Conservation (phyloP, 2,113 vertebrate genomes). For the Amblyornis subalaris region DNA sequence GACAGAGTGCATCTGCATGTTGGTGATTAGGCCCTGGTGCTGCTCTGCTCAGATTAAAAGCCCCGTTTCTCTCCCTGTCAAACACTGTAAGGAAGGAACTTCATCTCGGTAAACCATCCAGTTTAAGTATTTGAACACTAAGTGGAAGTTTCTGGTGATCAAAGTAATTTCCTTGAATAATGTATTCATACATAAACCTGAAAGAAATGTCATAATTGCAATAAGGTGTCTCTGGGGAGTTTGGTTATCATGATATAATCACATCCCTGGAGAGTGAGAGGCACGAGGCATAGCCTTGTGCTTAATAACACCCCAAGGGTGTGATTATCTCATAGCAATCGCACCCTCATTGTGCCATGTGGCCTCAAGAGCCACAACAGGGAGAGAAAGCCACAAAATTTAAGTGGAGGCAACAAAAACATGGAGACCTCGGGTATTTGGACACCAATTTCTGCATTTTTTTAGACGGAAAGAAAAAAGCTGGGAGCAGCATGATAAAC, state of each 20-base stretch:
- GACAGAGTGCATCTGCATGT: neutral
- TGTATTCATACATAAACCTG: constrained; percentile 68
- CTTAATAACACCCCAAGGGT: constrained; percentile 67
- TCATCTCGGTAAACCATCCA: constrained; percentile 60
- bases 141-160: constrained; percentile 70
- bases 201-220: constrained; percentile 72
- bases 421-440: neutral
- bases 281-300: constrained; percentile 58
- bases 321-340: constrained; percentile 54
- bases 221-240: constrained; percentile 64
- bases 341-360: constrained; percentile 55
- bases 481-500: neutral
- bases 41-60: constrained; percentile 24
- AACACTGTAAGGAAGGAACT: constrained; percentile 46
- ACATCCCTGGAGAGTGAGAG: constrained; percentile 38
- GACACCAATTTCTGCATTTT: neutral
- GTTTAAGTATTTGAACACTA: constrained; percentile 67
- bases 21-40: neutral
- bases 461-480: neutral
- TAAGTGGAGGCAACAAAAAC: neutral
- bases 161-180: constrained; percentile 69
- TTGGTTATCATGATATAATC: constrained; percentile 68
- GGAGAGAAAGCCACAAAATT: neutral
- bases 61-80: constrained; percentile 41
- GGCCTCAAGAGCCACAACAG: constrained; percentile 2